These are phyloP conservation scores for Tarsius wallacei DNA, from an alignment of 2,797 vertebrate genomes.

Conservation along the genomic window DNA sequence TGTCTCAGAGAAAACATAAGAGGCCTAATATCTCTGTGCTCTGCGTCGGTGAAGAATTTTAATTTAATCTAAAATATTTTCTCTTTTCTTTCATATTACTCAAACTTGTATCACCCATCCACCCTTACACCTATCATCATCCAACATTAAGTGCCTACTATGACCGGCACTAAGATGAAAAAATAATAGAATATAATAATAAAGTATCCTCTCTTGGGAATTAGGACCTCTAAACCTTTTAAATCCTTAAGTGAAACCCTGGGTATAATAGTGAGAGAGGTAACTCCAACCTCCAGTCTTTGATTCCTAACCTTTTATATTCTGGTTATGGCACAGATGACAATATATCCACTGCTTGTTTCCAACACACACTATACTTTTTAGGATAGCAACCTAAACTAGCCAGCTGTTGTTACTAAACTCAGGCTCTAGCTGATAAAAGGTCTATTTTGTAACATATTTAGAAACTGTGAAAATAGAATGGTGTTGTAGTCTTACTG, in stretches of 20 bases:
- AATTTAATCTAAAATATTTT: conserved; percentile 37
- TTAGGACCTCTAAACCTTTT: conserved; percentile 8
- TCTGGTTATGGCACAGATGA: neutral
- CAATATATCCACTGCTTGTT: neutral
- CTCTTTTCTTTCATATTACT: conserved; percentile 41
- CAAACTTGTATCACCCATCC: conserved; percentile 15
- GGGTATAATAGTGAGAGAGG: neutral
- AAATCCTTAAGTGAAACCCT: neutral
- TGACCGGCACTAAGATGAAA: neutral
- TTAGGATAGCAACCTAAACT: neutral
- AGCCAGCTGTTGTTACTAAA: neutral
- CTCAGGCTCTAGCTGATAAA: neutral
- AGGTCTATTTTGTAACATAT: neutral
- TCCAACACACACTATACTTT: neutral
- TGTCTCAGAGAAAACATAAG: conserved; percentile 43
- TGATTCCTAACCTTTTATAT: neutral
- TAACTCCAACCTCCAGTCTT: neutral
- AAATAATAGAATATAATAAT: too few relatives aligned
- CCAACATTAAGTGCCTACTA: neutral
- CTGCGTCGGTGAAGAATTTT: conserved; percentile 53
- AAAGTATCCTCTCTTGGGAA: neutral
- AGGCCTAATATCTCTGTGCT: neutral
- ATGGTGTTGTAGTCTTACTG: neutral
- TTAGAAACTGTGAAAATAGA: neutral
- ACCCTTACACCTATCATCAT: neutral